These are phyloP conservation scores for Cotesia vestalis DNA, from an alignment of 1,140 invertebrate species.

Conservation along the genomic window DNA sequence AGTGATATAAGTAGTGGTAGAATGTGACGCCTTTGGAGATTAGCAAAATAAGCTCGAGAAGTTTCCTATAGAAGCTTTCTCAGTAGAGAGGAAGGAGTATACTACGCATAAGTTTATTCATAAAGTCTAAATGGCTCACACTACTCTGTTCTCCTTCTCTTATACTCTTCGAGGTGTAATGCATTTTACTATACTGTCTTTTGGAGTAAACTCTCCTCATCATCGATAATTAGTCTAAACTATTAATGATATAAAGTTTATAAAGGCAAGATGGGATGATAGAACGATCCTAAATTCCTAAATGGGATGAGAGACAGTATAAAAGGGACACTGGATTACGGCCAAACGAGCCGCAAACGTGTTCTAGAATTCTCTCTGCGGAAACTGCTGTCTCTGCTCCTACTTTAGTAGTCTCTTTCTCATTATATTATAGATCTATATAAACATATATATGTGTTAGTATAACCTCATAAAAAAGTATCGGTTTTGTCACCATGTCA, in stretches of 20 bases:
- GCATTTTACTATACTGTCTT: no score
- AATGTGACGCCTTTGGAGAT: constrained; percentile 14
- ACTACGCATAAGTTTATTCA: constrained; percentile 27
- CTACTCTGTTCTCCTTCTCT: no score
- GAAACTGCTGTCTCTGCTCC: constrained; percentile 24
- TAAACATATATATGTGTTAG: no score
- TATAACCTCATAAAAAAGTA: no score
- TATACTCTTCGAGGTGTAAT: no score
- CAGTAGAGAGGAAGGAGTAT: no score
- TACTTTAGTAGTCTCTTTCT: neutral
- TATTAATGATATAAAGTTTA: neutral
- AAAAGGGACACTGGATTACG: constrained; percentile 36
- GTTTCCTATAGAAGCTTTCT: constrained; percentile 28
- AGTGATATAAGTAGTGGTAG: neutral
- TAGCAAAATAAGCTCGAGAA: constrained; percentile 33
- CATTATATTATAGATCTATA: no score
- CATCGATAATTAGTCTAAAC: neutral
- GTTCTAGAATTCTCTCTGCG: constrained; percentile 39
- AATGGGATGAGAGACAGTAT: constrained; percentile 7
- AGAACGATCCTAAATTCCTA: neutral
- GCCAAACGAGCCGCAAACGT: constrained; percentile 47
- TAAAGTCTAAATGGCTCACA: constrained; percentile 6
- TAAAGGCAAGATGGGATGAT: neutral
- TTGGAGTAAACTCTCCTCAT: no score
- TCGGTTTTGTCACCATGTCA: constrained; percentile 11